Conservation (phyloP, 2,797 vertebrate genomes). For the Eidolon dupreanum region DNA sequence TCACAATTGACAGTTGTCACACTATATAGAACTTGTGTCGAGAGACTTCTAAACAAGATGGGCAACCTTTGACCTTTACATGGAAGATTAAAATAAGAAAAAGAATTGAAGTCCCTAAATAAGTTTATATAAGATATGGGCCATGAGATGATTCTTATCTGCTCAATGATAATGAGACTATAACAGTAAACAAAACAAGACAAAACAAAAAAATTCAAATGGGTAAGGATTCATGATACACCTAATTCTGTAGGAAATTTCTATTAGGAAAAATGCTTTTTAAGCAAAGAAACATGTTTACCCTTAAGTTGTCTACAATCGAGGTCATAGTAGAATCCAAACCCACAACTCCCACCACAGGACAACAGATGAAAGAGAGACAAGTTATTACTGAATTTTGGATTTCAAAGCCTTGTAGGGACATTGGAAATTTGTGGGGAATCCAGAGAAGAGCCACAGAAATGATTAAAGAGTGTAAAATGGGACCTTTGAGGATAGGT, state of each 20-base stretch:
- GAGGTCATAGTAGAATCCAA: conserved; percentile 61
- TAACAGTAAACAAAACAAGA: neutral
- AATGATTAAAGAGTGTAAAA: conserved; percentile 71
- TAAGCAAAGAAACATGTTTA: conserved; percentile 56
- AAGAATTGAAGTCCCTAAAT: neutral
- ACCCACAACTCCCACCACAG: conserved; percentile 39
- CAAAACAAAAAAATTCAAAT: neutral
- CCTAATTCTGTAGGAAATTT: neutral
- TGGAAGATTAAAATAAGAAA: neutral
- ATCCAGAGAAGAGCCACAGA: conserved; percentile 53
- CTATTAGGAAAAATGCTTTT: conserved; percentile 18
- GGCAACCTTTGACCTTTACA: neutral
- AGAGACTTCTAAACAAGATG: neutral
- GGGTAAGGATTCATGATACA: neutral
- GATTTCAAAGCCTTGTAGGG: conserved; percentile 31
- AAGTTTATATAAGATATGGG: neutral
- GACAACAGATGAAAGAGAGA: conserved; percentile 65
- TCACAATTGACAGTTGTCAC: neutral
- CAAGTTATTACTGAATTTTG: conserved; percentile 60
- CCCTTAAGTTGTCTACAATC: conserved; percentile 41
- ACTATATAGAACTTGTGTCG: neutral
- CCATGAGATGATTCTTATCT: neutral
- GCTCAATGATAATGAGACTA: neutral
- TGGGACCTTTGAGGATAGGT: conserved; percentile 15
- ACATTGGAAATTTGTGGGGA: conserved; percentile 28